These are phyloP conservation scores for Bujurquina vittata DNA, from an alignment of 2,113 vertebrate genomes.

Conservation along the genomic window DNA sequence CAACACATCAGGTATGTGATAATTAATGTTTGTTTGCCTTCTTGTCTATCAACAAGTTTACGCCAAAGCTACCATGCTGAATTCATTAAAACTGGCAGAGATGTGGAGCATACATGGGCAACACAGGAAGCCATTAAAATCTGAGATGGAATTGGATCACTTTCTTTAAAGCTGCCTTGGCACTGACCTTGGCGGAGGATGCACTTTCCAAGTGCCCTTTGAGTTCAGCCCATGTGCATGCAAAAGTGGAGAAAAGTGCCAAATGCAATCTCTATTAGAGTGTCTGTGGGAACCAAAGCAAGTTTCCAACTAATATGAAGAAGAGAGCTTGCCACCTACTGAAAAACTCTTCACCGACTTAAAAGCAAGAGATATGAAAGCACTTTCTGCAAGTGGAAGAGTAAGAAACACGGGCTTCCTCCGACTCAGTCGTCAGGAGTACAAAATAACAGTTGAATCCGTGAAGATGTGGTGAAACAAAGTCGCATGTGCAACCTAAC, in stretches of 20 bases:
- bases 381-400: neutral
- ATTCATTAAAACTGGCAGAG: neutral
- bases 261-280: conserved; percentile 9
- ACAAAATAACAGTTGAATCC: neutral
- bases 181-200: neutral
- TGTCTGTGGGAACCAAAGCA: conserved; percentile 5
- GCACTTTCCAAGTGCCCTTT: neutral
- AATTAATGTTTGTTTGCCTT: neutral
- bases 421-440: neutral
- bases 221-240: neutral
- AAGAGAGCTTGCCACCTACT: neutral
- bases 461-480: neutral
- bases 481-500: neutral
- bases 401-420: neutral
- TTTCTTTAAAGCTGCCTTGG: neutral
- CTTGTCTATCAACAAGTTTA: neutral
- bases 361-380: neutral
- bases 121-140: neutral
- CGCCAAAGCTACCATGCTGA: neutral
- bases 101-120: neutral
- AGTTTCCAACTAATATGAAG: neutral
- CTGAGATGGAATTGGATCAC: neutral
- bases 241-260: neutral
- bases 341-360: neutral
- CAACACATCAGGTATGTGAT: conserved; percentile 11